phyloP scores from a whole-genome alignment of 2,113 vertebrate genomes.

The Alectura lathami region DNA sequence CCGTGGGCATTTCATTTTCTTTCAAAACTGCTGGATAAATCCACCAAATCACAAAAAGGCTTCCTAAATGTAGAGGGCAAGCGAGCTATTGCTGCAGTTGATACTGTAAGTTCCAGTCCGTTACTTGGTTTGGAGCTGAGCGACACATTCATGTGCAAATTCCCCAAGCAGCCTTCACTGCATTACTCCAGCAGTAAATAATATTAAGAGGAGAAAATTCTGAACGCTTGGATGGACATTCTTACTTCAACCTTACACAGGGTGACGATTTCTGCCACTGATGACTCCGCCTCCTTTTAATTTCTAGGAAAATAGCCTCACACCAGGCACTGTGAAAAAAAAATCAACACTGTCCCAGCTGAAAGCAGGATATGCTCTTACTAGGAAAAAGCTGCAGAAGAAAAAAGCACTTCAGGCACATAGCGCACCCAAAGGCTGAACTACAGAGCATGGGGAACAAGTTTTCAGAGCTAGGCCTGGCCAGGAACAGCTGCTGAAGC shows the following conservation, averaged over 20 bases:
- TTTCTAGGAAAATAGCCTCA: neutral
- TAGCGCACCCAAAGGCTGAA: neutral
- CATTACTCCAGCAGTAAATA: neutral
- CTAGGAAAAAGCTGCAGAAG: neutral
- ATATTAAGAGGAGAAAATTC: neutral
- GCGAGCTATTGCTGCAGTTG: neutral
- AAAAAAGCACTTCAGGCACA: no score
- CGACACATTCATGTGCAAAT: neutral
- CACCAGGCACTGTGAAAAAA: neutral
- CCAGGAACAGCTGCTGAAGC: conserved; percentile 1
- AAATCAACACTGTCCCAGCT: neutral
- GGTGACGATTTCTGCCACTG: neutral
- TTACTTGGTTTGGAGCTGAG: neutral
- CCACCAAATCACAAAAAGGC: neutral
- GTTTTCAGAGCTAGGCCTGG: neutral
- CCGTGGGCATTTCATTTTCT: neutral
- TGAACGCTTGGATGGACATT: neutral
- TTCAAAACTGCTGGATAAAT: neutral
- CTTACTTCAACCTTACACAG: neutral
- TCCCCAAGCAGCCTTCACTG: neutral
- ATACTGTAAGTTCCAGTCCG: neutral
- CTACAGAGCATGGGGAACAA: neutral
- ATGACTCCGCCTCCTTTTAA: neutral
- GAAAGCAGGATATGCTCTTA: neutral
- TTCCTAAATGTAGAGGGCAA: neutral